Conservation (phyloP, 1,140 invertebrate species). For the Littorina saxatilis region DNA sequence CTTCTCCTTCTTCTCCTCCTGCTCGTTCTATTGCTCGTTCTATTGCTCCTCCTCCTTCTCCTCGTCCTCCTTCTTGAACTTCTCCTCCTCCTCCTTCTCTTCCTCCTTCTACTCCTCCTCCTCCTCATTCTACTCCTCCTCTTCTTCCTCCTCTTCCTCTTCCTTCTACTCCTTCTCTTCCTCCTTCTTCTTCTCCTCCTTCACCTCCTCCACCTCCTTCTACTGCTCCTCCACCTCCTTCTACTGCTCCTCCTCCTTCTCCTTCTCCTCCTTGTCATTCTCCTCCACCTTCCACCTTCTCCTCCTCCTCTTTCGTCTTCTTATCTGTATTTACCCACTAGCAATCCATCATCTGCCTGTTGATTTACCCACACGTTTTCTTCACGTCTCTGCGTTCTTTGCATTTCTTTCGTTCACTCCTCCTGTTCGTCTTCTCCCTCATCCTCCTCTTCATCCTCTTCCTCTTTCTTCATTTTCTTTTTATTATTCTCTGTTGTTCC, state of each 20-base stretch:
- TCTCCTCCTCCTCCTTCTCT: background rate
- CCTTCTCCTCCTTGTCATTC: background rate
- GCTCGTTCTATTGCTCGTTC: background rate
- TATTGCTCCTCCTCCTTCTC: background rate
- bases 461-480: too few species aligned
- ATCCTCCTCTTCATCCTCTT: too few species aligned
- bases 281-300: background rate
- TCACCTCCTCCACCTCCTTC: background rate
- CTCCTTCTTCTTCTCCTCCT: background rate
- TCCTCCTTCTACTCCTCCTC: background rate
- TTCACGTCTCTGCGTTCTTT: too few species aligned
- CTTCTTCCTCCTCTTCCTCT: background rate
- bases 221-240: background rate
- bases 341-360: too few species aligned
- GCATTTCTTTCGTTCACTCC: too few species aligned
- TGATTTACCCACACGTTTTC: too few species aligned
- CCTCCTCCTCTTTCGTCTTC: background rate
- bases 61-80: background rate
- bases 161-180: background rate
- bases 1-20: background rate
- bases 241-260: background rate
- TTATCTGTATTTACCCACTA: too few species aligned
- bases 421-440: too few species aligned
- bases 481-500: background rate
- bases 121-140: background rate